Percentiles rank a stretch among this genome's conserved stretches.
These are phyloP conservation scores for Coccyzus lansbergi DNA, from an alignment of 2,797 vertebrate genomes.

Conservation along the genomic window DNA sequence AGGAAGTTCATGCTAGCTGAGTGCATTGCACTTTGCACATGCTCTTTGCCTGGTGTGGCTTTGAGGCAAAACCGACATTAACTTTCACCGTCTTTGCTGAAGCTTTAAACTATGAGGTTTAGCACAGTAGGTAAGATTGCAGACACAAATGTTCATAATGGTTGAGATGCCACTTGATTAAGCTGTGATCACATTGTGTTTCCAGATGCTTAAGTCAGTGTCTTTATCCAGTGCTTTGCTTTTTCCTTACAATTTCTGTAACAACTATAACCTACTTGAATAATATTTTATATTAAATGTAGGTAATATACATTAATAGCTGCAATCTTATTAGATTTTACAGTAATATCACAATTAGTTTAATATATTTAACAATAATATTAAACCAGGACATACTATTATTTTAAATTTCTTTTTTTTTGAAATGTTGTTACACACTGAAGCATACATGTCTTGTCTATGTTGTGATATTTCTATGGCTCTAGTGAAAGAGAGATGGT, in stretches of 20 bases:
- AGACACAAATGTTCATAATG: fast-evolving
- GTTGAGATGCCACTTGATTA: not conserved
- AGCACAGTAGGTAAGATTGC: not conserved
- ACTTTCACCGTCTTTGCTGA: not conserved
- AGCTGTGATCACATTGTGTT: not conserved
- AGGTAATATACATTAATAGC: not conserved
- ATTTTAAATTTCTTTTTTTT: not conserved
- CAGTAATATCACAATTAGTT: not conserved
- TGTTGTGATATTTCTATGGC: not conserved
- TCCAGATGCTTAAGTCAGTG: not conserved
- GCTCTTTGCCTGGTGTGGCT: not conserved
- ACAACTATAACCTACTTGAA: not conserved
- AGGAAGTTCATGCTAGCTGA: not conserved
- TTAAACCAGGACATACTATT: not conserved
- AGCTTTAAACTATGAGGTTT: not conserved
- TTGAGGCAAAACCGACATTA: not conserved
- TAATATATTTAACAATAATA: not conserved
- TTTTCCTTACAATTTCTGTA: not conserved
- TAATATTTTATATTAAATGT: not conserved
- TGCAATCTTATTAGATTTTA: not conserved
- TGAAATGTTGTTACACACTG: not conserved
- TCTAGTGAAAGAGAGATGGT: not conserved
- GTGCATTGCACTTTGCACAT: not conserved
- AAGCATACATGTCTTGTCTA: not conserved
- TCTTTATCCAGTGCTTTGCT: not conserved